Evolutionary conservation across 2,888 invertebrate species (phyloP), one percentile per base, ranked within the genome.

Genomic region (Neria commutata): DNA sequence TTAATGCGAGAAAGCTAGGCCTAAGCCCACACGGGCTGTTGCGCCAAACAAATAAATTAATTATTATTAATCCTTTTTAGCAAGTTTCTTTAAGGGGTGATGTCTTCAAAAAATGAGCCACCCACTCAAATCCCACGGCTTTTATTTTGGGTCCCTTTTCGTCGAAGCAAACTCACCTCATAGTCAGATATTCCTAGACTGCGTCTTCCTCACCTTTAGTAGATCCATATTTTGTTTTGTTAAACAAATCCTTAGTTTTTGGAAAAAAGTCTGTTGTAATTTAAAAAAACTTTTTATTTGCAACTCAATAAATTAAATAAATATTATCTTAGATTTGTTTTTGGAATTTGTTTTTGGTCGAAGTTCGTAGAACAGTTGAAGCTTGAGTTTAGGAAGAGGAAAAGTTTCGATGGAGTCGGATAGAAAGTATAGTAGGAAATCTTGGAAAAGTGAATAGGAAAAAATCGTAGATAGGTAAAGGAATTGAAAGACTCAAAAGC

Each of bases 291-390:
- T 65, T 64, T 61, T 57, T 50, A 57, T 58, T 70, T 75, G 75
- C 75, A 65, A 69, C 74, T 76, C 70, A 76, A 77, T 76, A 76
- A 77, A 75, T 74, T 77, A 77, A 78, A 77, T 77, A 77, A 78
- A 77, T 77, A 68, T 72, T 65, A 67, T 48, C 54, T 46, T 56
- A 60, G 63, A 55, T 64, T 46, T 45, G 60, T 61, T 58, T 56
- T 59, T 60, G 34, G 60, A 62, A 56, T 60, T 61, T 60, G 50
- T 64, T 72, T 74, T 75, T 75, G 72, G 74, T 76, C 74, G 73
- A 65, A 54, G 48, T 54, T 60, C 58, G 60, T 37, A 56, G 24
- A 54, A 29, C 17, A 58, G 47, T 40, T 21, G 40, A 50, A 24
- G 26, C 16, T n/a, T 10, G 19, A n/a, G n/a, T n/a, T n/a, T n/a